Conservation (phyloP, 2,113 vertebrate species). For the Ptilorrhoa leucosticta region DNA sequence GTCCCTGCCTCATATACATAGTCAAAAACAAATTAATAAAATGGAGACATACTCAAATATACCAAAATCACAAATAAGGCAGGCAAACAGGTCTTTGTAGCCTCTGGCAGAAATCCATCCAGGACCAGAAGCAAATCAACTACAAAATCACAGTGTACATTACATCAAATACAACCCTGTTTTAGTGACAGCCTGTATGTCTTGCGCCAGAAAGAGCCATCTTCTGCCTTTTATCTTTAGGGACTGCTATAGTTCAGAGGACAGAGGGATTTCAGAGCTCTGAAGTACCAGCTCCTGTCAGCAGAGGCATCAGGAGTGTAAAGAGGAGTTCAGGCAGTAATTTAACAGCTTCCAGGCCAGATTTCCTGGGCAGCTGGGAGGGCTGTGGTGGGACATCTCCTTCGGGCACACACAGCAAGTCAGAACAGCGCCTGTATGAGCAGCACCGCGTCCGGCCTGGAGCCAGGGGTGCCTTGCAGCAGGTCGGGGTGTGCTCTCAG, state of each 20-base stretch:
- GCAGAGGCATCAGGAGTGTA: background rate
- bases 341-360: background rate
- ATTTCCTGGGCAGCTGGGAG: background rate
- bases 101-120: background rate
- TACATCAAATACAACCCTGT: background rate
- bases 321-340: background rate
- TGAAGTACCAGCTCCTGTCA: background rate
- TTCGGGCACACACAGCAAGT: background rate
- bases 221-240: background rate
- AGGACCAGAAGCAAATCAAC: background rate
- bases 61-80: background rate
- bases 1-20: background rate
- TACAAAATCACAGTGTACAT: background rate
- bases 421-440: fast-evolving
- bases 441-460: background rate
- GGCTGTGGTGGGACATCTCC: background rate
- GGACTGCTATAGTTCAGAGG: background rate
- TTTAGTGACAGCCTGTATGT: background rate
- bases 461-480: background rate
- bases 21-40: background rate
- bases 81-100: background rate
- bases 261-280: background rate
- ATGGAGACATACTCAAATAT: background rate
- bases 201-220: background rate
- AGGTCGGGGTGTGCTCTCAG: too few relatives aligned